Conservation (phyloP, 2,888 invertebrate genomes). For the Sinopyrophorus schimmeli region DNA sequence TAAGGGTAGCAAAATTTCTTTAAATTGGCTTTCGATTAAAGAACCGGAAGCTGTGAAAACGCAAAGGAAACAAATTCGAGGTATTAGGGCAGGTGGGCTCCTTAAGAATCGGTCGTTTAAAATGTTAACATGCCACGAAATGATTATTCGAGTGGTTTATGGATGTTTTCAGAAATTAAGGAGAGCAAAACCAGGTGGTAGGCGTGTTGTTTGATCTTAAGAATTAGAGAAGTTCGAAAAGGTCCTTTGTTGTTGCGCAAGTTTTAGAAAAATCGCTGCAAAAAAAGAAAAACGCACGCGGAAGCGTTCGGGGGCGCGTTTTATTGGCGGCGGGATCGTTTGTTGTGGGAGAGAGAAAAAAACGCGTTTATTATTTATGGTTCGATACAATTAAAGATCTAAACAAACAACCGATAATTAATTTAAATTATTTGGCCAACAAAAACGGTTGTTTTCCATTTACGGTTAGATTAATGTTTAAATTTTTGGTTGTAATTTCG, state of each 20-base stretch:
- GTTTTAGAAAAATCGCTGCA: constrained; percentile 10
- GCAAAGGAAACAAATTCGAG: constrained; percentile 27
- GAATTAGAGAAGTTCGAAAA: constrained; percentile 29
- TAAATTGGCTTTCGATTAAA: constrained; percentile 23
- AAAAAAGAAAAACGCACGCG: too few relatives aligned
- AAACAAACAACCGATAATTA: too few relatives aligned
- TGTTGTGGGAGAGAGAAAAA: too few relatives aligned
- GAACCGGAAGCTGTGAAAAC: constrained; percentile 30
- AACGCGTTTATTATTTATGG: too few relatives aligned
- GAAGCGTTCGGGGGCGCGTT: too few relatives aligned
- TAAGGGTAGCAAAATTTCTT: constrained; percentile 30
- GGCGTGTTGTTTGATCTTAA: constrained; percentile 41
- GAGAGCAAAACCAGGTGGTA: constrained; percentile 42
- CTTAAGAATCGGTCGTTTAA: constrained; percentile 38
- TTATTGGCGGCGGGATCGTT: too few relatives aligned
- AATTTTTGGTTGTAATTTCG: too few relatives aligned
- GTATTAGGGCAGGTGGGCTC: constrained; percentile 38
- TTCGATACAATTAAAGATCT: too few relatives aligned
- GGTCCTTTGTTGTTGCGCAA: constrained; percentile 24
- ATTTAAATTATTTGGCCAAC: too few relatives aligned
- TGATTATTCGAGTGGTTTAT: constrained; percentile 39
- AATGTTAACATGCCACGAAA: constrained; percentile 31
- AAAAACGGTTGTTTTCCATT: too few relatives aligned
- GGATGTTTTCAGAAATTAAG: constrained; percentile 33
- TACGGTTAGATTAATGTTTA: too few relatives aligned